Evolutionary conservation across 2,797 vertebrate genomes (phyloP).

Genomic region (Oryzias dopingdopingensis): DNA sequence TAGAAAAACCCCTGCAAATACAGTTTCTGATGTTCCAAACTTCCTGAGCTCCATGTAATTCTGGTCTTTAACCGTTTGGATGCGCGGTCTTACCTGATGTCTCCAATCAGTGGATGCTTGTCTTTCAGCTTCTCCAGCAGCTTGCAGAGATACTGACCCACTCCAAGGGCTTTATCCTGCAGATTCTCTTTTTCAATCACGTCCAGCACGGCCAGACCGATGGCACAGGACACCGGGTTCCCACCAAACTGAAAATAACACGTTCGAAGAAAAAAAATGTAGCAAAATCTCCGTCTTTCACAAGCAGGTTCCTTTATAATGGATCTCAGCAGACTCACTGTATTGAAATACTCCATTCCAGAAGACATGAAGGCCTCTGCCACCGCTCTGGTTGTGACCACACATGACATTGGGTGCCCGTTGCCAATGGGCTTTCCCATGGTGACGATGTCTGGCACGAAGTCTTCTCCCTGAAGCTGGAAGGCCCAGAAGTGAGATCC

Average conservation of each 20-base stretch:
- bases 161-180: slow-evolving; percentile 84
- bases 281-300: no score
- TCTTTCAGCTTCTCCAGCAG: slow-evolving; percentile 83
- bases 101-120: slow-evolving; percentile 89
- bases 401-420: slow-evolving; percentile 95
- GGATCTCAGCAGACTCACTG: slow-evolving; percentile 73
- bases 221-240: slow-evolving; percentile 95
- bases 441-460: slow-evolving; percentile 94
- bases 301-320: no score
- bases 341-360: slow-evolving; percentile 97
- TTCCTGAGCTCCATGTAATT: no score
- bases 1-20: no score
- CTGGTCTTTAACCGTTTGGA: no score
- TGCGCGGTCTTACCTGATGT: slow-evolving; percentile 82
- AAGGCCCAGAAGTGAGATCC: slow-evolving; percentile 95
- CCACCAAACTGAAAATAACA: slow-evolving; percentile 86
- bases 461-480: slow-evolving; percentile 90
- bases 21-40: no score
- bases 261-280: slow-evolving; percentile 5
- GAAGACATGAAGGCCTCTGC: slow-evolving; percentile 87
- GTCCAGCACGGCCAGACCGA: slow-evolving; percentile 91
- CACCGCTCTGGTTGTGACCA: slow-evolving; percentile 92
- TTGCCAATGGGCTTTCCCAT: slow-evolving; percentile 99
- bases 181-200: slow-evolving; percentile 91
- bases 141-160: slow-evolving; percentile 84